These are phyloP conservation scores for Yoshiicerus persimilis DNA, from an alignment of 1,140 invertebrate species.

Conservation along the genomic window DNA sequence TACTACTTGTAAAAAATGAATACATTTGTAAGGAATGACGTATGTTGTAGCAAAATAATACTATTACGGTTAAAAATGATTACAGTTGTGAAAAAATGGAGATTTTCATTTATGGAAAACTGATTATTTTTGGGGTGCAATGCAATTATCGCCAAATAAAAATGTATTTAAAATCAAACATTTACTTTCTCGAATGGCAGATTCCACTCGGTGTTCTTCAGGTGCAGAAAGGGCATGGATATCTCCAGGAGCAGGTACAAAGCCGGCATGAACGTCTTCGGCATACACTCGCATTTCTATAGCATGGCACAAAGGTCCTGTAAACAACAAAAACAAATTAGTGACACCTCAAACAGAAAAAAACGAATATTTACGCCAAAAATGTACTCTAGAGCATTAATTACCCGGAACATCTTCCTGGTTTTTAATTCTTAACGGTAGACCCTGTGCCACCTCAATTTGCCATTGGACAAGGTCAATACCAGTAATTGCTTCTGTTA, in stretches of 20 bases:
- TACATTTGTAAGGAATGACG: too few relatives aligned
- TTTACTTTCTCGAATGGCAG: constrained; percentile 43
- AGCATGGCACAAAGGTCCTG: constrained; percentile 68
- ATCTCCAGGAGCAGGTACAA: constrained; percentile 69
- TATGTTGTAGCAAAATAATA: too few relatives aligned
- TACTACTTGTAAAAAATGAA: too few relatives aligned
- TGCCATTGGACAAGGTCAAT: constrained; percentile 97
- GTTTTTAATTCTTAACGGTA: constrained; percentile 42
- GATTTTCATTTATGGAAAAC: too few relatives aligned
- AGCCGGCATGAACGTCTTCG: constrained; percentile 79
- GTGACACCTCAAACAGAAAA: neutral
- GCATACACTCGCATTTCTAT: constrained; percentile 96
- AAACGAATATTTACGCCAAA: neutral
- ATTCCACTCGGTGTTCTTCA: constrained; percentile 40
- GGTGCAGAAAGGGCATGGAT: constrained; percentile 56
- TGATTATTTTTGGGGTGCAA: too few relatives aligned
- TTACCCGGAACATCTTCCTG: constrained; percentile 42
- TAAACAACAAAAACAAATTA: neutral
- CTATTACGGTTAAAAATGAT: too few relatives aligned
- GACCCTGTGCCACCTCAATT: constrained; percentile 59
- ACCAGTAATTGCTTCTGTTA: constrained; percentile 91
- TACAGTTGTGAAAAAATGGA: too few relatives aligned
- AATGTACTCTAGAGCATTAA: neutral
- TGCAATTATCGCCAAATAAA: too few relatives aligned
- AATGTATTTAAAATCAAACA: too few relatives aligned